Base-by-base conservation (phyloP, 2,113 vertebrate species). In the Trinectes maculatus region DNA sequence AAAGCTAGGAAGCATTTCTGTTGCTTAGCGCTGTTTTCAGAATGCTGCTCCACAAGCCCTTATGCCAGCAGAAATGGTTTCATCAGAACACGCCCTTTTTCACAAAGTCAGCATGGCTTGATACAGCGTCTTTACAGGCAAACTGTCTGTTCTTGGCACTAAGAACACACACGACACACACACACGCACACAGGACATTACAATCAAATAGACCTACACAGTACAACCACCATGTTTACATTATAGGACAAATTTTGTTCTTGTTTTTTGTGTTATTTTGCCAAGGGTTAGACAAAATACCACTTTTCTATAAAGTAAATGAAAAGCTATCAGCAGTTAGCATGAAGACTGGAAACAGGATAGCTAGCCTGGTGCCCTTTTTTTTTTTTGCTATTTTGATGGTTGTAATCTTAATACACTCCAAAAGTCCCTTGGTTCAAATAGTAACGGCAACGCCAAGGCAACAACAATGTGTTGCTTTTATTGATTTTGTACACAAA, bases 71-170 rank as follows among this genome's bases (percentile, higher is more conserved):
- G 34, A 52, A 9, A 44, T 16, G 34, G 19, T 19, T 60, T 46
- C 37, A 29, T 39, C 8, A 29, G 8, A 60, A 75, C 11, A 28
- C 22, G 21, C 24, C 7, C 49, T 51, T 42, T 36, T 16, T 31
- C 21, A 22, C 46, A 51, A 49, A 70, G 47, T 56, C 70, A 75
- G 62, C 62, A 80, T 43, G 19, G 51, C 56, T 71, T n/a, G n/a
- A 57, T 26, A 75, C 71, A 79, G 69, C 58, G 48, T 57, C 44
- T 52, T 36, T 18, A 54, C 12, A 3, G 29, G 16, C 28, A 39
- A 39, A 21, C 10, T 9, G 9, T 24, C 46, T 36, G 26, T 25
- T 64, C 10, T 37, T 69, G 55, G 61, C 63, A 73, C 39, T 19
- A 13, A 44, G 15, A 57, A 69, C 37, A 44, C 34, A 53, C 33